Conservation (phyloP, 2,888 invertebrate species). For the Hemithea aestivaria region DNA sequence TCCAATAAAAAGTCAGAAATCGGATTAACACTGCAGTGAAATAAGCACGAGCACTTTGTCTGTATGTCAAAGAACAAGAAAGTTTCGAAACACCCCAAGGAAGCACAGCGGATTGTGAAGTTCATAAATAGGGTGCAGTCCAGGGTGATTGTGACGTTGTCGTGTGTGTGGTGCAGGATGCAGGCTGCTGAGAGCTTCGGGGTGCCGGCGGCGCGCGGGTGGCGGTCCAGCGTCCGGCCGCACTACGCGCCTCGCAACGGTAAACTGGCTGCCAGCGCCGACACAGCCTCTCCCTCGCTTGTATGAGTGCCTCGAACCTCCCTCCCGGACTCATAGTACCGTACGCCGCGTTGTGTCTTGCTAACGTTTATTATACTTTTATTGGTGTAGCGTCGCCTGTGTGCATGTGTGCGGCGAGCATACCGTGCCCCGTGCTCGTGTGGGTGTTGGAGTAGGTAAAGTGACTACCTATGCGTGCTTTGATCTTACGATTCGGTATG, state of each 20-base stretch:
- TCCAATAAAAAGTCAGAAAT: slow-evolving; percentile 72
- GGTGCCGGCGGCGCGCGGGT: slow-evolving; percentile 71
- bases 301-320: slow-evolving; percentile 76
- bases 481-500: slow-evolving; percentile 79
- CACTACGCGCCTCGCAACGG: slow-evolving; percentile 79
- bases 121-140: slow-evolving; percentile 44
- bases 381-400: slow-evolving; percentile 55
- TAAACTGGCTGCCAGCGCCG: slow-evolving; percentile 73
- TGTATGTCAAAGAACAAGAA: slow-evolving; percentile 51
- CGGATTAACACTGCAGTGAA: slow-evolving; percentile 71
- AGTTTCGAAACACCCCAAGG: slow-evolving; percentile 48
- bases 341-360: slow-evolving; percentile 74
- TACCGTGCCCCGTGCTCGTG: slow-evolving; percentile 46
- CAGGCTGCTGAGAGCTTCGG: slow-evolving; percentile 46
- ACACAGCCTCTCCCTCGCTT: slow-evolving; percentile 74
- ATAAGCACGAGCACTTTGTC: slow-evolving; percentile 74
- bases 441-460: slow-evolving; percentile 72
- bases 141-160: slow-evolving; percentile 34
- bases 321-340: slow-evolving; percentile 78
- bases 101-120: slow-evolving; percentile 44
- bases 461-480: slow-evolving; percentile 75
- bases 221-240: slow-evolving; percentile 73
- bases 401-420: slow-evolving; percentile 52
- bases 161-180: slow-evolving; percentile 33
- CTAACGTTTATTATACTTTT: slow-evolving; percentile 74